phyloP scores from a whole-genome alignment of 2,888 invertebrate genomes.

The Cosmia trapezina region DNA sequence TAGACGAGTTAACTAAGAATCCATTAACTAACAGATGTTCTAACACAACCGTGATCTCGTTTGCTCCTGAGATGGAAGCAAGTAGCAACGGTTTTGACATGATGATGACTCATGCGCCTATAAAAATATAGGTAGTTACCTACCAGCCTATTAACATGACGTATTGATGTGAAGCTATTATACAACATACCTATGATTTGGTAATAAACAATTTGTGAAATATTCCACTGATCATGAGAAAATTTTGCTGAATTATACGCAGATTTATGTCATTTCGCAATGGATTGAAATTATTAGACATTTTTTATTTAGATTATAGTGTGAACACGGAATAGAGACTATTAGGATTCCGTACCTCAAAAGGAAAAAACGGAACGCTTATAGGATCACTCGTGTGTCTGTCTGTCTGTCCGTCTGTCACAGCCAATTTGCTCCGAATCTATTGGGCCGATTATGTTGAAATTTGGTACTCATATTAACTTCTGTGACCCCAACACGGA shows the following conservation, averaged over 20 bases:
- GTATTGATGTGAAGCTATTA: constrained; percentile 33
- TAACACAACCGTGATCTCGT: constrained; percentile 50
- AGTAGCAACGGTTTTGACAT: constrained; percentile 48
- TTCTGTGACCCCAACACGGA: no score
- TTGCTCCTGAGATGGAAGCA: constrained; percentile 46
- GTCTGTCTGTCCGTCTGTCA: no score
- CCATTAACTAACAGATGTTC: constrained; percentile 59
- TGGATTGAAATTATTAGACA: not conserved
- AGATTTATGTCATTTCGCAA: not conserved
- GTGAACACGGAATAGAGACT: no score
- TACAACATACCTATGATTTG: constrained; percentile 4
- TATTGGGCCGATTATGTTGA: no score
- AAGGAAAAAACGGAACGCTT: no score
- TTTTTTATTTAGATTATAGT: not conserved
- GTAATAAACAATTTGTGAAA: not conserved
- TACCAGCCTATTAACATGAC: constrained; percentile 19
- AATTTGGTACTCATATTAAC: no score
- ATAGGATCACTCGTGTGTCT: no score
- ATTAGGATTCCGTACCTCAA: no score
- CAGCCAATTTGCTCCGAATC: no score
- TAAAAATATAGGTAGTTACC: constrained; percentile 35
- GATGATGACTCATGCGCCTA: constrained; percentile 55
- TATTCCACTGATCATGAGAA: constrained; percentile 15
- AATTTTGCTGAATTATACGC: not conserved
- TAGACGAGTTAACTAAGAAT: constrained; percentile 37